Base-by-base conservation (phyloP, 2,888 invertebrate species). In the Macaria liturata region DNA sequence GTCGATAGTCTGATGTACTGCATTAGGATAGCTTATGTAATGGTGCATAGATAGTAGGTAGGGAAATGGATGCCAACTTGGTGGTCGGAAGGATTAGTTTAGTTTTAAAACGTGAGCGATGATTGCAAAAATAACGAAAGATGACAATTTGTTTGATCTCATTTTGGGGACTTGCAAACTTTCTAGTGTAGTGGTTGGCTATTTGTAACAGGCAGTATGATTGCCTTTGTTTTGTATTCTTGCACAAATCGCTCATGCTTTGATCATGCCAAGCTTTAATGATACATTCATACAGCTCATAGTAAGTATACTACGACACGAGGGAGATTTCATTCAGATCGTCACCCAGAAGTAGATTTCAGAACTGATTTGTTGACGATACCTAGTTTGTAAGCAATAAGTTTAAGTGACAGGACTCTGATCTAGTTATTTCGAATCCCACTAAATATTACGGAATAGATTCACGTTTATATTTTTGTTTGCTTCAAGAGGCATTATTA, bases 321-420 rank as follows among this genome's bases (percentile, higher is more conserved):
- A 68, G 67, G 72, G 66, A 67, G 75, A 70, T 64, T 67, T 65
- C 6, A 6, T 37, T 37, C 34, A 37, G 4, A 37, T 37, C 7
- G 5, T 37, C 1, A 62, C 72, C 68, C 70, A 70, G 67, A 70
- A 74, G 69, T 80, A 76, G 77, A 51, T 49, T 81, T 82, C 80
- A 81, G 86, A 83, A 88, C 86, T 89, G 88, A 88, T 78, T 79
- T 81, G 78, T 84, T 83, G 80, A 80, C 66, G 71, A 75, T 83
- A 83, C 78, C 72, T 87, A 88, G 87, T 75, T 65, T 76, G 64
- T 88, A 88, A 86, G 83, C 73, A 75, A 68, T 84, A 81, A 81
- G 71, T 78, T 72, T 88, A 88, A 84, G 80, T 76, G 75, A 76
- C 77, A 72, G 67, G 63, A 70, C 71, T 75, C 70, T 52, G 68